Evolutionary conservation across 1,140 invertebrate species (phyloP), one percentile per base, ranked within the genome.

Genomic region (Heliconius eleuchia): DNA sequence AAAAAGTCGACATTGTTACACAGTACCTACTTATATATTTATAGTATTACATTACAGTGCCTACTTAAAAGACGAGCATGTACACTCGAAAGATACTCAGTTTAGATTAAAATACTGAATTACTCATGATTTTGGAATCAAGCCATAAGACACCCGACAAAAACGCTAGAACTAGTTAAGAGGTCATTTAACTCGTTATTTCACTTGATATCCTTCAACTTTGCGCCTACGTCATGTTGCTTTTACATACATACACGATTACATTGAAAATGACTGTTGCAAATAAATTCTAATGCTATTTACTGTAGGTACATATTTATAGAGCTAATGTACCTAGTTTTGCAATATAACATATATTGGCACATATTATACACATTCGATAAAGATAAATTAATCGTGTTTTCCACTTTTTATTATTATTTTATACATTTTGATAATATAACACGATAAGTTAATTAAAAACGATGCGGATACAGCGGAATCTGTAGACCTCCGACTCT

Each of bases 151-250:
- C 5, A 66, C 60, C 11, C 23, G 60, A 30, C 60, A 66, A 66
- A 66, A 66, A 66, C 60, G 27, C 23, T 30, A 66, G 60, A 66
- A 23, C 60, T 66, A 66, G 60, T 66, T 30, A 66, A 66, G 60
- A 66, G 60, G 16, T 66, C 60, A 66, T 66, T 66, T 66, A 66
- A 66, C 60, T 66, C 27, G 60, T 30, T 66, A 66, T 30, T 66
- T 66, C 27, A 66, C 60, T 66, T 66, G 60, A 27, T 66, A 66
- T 66, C 60, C 60, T 66, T 66, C 60, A 66, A 66, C 11, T 66
- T 66, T 66, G 60, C 60, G 60, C 60, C 60, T 66, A 66, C 60
- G 13, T 30, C 27, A 27, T 30, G 60, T 66, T 30, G 27, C 60
- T 66, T 66, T 30, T 13, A 66, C 60, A 66, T 9, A 60, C 57